A percentile compares a stretch with the other conserved stretches of the same genome.
phyloP scores from a whole-genome alignment of 2,113 vertebrate species.

The Pygoscelis adeliae region DNA sequence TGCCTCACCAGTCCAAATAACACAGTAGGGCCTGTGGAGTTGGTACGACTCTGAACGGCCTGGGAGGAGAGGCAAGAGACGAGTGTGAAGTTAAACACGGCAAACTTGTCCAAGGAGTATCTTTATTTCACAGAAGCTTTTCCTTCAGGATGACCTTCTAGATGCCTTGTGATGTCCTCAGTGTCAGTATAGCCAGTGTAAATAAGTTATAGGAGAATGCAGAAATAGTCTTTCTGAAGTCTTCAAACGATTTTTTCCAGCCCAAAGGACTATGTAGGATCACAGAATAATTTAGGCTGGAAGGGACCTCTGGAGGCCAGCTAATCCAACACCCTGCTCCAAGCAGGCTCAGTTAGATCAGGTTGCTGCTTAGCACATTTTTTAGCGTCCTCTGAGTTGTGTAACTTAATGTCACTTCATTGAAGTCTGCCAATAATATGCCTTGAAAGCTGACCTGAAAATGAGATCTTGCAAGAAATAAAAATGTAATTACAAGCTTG shows the following conservation, averaged over 20 bases:
- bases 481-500: background rate
- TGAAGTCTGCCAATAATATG: background rate
- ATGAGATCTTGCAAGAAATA: background rate
- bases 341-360: background rate
- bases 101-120: background rate
- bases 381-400: background rate
- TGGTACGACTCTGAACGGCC: background rate
- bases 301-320: background rate
- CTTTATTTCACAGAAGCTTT: background rate
- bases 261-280: background rate
- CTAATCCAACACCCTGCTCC: background rate
- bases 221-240: background rate
- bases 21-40: background rate
- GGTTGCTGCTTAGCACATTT: background rate
- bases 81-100: background rate
- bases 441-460: background rate
- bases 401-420: background rate
- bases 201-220: background rate
- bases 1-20: background rate
- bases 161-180: background rate
- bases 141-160: background rate
- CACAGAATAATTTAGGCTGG: background rate
- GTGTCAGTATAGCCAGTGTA: background rate
- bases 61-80: background rate
- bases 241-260: rapidly evolving